Percentiles rank a stretch among this genome's conserved stretches.
Conservation (phyloP, 2,888 invertebrate species). For the Sipunculus nudus region DNA sequence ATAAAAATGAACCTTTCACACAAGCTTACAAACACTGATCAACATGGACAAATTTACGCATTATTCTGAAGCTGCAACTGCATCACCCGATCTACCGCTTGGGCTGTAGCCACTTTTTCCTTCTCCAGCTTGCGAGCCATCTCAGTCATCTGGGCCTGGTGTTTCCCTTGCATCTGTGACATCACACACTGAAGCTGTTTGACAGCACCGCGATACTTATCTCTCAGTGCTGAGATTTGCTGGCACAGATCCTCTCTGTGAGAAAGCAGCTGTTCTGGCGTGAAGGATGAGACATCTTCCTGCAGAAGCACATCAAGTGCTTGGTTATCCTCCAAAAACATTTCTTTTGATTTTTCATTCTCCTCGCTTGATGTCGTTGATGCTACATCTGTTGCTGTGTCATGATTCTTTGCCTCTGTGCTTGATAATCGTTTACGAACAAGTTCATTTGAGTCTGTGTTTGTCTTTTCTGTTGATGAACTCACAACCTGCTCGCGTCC, state of each 20-base stretch:
- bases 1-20: no score
- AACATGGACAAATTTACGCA: no score
- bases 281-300: background rate
- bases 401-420: no score
- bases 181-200: constrained; percentile 35
- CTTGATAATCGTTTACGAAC: no score
- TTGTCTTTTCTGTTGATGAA: no score
- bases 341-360: constrained; percentile 22
- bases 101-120: constrained; percentile 47
- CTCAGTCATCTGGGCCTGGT: constrained; percentile 40
- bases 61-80: constrained; percentile 49
- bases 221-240: constrained; percentile 9
- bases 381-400: no score
- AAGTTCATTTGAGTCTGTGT: no score
- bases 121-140: constrained; percentile 44
- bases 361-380: no score
- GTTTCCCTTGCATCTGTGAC: constrained; percentile 36
- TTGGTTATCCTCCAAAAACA: background rate
- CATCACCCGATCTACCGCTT: constrained; percentile 51
- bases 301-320: background rate
- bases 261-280: constrained; percentile 5
- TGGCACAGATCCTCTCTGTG: background rate
- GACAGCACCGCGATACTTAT: no score
- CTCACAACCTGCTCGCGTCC: no score
- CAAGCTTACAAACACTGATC: no score